phyloP scores from a whole-genome alignment of 2,888 invertebrate genomes.

The Diarsia rubi region DNA sequence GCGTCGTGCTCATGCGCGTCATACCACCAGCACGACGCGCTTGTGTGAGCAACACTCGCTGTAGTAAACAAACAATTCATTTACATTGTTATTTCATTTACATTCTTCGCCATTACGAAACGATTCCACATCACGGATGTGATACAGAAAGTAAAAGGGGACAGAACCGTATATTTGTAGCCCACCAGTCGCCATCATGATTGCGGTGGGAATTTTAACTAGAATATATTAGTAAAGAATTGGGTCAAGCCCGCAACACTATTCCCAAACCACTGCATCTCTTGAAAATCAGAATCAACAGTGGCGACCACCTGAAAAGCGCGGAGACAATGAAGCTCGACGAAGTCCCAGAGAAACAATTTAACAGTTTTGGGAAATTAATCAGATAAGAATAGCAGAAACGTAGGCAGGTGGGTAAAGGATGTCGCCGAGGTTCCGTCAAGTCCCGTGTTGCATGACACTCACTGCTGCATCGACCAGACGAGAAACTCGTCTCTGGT shows the following conservation, averaged over 20 bases:
- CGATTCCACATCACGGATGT: conserved; percentile 10
- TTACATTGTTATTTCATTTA: conserved; percentile 4
- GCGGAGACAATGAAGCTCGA: no score
- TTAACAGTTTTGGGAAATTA: no score
- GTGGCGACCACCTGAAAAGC: no score
- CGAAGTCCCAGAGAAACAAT: no score
- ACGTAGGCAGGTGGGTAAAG: neutral
- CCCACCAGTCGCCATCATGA: neutral
- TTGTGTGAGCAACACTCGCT: conserved; percentile 21
- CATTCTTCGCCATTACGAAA: conserved; percentile 17
- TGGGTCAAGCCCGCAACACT: no score
- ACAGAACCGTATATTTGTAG: neutral
- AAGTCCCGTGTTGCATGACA: neutral
- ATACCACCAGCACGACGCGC: conserved; percentile 34
- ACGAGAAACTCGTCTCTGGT: neutral
- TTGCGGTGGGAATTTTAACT: neutral
- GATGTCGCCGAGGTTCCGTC: no score
- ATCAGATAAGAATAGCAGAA: no score
- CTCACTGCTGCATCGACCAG: neutral
- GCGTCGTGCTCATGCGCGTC: conserved; percentile 3
- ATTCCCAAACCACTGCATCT: no score
- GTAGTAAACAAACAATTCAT: conserved; percentile 25
- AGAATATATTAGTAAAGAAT: neutral
- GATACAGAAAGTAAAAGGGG: conserved; percentile 26
- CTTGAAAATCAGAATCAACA: no score